phyloP scores from a whole-genome alignment of 2,113 vertebrate species.

The Ivindomyrus marchei region DNA sequence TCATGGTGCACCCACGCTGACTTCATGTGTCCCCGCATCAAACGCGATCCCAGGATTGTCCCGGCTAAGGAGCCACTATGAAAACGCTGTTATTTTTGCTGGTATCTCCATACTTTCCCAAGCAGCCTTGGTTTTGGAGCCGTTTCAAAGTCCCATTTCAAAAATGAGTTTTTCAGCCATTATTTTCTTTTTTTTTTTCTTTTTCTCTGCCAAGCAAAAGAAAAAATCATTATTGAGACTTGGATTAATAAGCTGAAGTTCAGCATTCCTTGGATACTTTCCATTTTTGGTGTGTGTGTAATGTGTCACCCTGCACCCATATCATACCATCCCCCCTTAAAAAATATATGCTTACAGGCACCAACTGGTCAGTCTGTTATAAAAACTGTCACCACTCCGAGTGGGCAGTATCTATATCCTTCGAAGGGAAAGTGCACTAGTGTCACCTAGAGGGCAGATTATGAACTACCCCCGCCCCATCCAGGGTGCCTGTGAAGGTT shows the following conservation, averaged over 20 bases:
- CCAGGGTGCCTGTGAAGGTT: not conserved
- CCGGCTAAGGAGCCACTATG: not conserved
- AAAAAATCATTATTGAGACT: not conserved
- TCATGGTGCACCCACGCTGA: not conserved
- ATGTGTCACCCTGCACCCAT: not conserved
- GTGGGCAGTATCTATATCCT: not conserved
- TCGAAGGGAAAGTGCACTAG: not conserved
- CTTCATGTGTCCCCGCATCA: not conserved
- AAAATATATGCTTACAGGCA: not conserved
- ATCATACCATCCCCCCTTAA: not conserved
- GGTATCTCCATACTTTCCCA: not conserved
- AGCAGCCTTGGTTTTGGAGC: not conserved
- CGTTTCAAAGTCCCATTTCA: not conserved
- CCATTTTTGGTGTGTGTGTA: not conserved
- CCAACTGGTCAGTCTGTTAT: not conserved
- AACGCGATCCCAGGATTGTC: not conserved
- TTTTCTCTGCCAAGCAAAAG: not conserved
- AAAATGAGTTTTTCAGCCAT: conserved; percentile 5
- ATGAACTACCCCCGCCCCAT: not conserved
- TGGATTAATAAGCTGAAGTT: conserved; percentile 2
- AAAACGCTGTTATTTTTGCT: not conserved
- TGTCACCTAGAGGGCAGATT: conserved; percentile 7
- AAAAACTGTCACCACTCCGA: not conserved
- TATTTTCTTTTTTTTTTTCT: not conserved
- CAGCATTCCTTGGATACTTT: not conserved